Conservation (phyloP, 1,140 invertebrate species). For the Ceratitis capitata region DNA sequence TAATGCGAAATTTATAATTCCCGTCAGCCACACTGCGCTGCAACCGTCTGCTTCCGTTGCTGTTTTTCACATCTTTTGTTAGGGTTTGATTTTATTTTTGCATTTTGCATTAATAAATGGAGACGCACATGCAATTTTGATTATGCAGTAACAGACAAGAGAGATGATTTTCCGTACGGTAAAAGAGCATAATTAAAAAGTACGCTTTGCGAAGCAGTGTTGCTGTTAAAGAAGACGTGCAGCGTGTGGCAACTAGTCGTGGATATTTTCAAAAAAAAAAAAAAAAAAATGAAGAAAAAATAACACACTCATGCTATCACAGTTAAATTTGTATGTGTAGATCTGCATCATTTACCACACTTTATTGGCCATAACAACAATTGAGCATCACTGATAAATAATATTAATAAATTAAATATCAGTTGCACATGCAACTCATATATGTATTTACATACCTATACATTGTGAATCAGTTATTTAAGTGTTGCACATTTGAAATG, state of each 20-base stretch:
- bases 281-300: no score
- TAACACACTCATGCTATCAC: no score
- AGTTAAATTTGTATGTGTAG: no score
- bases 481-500: background rate
- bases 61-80: background rate
- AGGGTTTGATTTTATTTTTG: background rate
- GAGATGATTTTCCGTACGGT: no score
- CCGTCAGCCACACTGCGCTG: background rate
- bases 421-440: background rate
- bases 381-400: background rate
- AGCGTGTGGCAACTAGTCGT: background rate
- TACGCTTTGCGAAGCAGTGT: background rate
- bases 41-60: background rate
- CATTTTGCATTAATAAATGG: background rate
- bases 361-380: constrained; percentile 15
- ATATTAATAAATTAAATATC: background rate
- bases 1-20: background rate
- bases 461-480: no score
- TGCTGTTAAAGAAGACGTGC: background rate
- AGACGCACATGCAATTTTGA: background rate
- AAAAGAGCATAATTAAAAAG: no score
- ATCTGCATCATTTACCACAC: no score
- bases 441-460: background rate
- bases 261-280: no score
- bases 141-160: background rate